Evolutionary conservation across 2,797 vertebrate genomes (phyloP), one percentile per base, ranked within the genome.

Genomic region (Anguilla anguilla): DNA sequence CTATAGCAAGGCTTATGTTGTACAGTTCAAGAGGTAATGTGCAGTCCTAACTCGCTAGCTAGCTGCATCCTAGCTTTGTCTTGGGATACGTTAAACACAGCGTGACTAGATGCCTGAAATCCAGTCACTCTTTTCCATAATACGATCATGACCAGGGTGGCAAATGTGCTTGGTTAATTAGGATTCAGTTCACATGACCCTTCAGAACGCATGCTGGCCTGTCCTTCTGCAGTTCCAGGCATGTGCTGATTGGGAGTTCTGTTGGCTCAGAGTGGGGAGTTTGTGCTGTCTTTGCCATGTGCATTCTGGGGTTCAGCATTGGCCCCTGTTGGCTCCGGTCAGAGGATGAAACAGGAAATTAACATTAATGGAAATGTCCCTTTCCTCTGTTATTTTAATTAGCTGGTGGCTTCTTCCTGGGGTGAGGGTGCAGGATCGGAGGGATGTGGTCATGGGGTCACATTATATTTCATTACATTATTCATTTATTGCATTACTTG

Each of bases 121-220:
- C 39, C 22, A 15, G 74, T 22, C 74, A 43, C 43, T 81, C 35
- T 11, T 57, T 64, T 59, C 39, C 39, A 11, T 67, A 11, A 51
- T 61, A 17, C 53, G 5, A 11, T 17, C 17, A 84, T 2, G 31
- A 85, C 31, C 31, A 51, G 39, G 6, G 31, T 57, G 39, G 28
- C n/a, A 67, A 83, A 11, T 35, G 64, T 85, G 69, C 19, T 46
- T 85, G 83, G 22, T 88, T 74, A 77, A 6, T 17, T 77, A 6
- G 11, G 39, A 88, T 25, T 87, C 19, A n/a, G 57, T 46, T 9
- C 10, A 15, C 39, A 61, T 19, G 69, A 22, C 31, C 39, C 15
- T 49, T 81, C 25, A 9, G 9, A 22, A 19, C 7, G 46, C 43
- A 81, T 19, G 22, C 19, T 11, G 19, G 77, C 19, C 17, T n/a